Evolutionary conservation across 2,113 vertebrate species (phyloP).

Genomic region (Sprattus sprattus): DNA sequence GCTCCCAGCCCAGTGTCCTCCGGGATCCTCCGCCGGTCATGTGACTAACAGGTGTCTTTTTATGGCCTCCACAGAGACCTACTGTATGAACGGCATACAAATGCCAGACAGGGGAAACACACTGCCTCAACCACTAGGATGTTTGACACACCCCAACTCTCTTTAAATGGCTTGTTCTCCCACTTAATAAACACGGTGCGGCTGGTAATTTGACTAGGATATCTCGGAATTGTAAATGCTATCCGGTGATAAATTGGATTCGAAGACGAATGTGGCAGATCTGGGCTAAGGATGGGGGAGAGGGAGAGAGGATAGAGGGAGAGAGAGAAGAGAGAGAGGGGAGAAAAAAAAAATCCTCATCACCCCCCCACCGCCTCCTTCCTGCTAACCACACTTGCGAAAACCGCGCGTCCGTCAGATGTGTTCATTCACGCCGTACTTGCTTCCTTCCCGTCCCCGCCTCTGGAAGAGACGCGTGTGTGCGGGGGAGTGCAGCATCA

Average conservation of each 20-base stretch:
- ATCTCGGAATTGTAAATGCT: neutral
- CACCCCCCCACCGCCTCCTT: neutral
- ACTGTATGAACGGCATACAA: neutral
- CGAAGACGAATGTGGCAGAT: neutral
- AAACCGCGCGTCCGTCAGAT: neutral
- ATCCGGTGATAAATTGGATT: neutral
- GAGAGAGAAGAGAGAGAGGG: neutral
- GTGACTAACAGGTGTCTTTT: conserved; percentile 29
- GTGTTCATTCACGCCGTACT: neutral
- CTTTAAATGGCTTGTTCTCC: neutral
- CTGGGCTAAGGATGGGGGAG: neutral
- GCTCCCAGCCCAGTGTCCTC: conserved; percentile 42
- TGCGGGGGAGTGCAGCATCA: conserved; percentile 61
- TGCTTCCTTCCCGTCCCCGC: conserved; percentile 36
- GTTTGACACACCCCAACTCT: neutral
- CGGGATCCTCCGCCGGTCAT: conserved; percentile 48
- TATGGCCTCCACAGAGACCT: neutral
- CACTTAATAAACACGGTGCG: neutral
- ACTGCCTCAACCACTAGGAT: neutral
- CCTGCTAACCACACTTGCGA: neutral
- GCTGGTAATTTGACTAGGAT: neutral
- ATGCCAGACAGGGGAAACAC: neutral
- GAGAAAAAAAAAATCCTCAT: neutral
- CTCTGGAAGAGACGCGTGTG: conserved; percentile 31
- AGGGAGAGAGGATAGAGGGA: neutral